These are phyloP conservation scores for Sporophila hypoxantha DNA, from an alignment of 2,113 vertebrate genomes.

Conservation along the genomic window DNA sequence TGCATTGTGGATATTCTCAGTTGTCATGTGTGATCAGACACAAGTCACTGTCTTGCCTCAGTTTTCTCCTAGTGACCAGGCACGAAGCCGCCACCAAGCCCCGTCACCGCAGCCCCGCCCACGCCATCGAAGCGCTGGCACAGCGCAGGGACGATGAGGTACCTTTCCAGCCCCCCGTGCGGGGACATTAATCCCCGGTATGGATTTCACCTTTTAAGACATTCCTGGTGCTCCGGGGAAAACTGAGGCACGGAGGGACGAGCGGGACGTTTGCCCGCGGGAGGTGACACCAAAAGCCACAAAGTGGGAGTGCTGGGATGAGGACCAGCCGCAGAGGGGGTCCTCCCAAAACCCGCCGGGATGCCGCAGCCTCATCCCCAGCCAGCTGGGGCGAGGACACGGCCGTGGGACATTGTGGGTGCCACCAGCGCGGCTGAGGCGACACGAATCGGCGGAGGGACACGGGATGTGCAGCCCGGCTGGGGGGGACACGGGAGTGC, in stretches of 20 bases:
- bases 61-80: neutral
- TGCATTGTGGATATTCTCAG: too few species aligned
- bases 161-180: neutral
- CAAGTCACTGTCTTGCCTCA: neutral
- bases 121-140: neutral
- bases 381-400: neutral
- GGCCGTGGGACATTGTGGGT: neutral
- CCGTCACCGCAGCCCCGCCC: neutral
- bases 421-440: neutral
- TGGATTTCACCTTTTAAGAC: slow-evolving; percentile 10
- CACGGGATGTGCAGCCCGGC: too few species aligned
- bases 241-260: neutral
- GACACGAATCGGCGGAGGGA: neutral
- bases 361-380: neutral
- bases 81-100: neutral
- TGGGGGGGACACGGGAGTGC: too few species aligned
- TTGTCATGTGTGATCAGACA: too few species aligned
- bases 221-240: neutral
- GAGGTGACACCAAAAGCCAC: neutral
- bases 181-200: neutral
- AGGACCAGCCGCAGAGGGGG: neutral
- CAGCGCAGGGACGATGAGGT: neutral
- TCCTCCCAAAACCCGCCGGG: neutral
- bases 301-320: rapidly evolving
- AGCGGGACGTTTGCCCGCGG: neutral